phyloP scores from a whole-genome alignment of 2,888 invertebrate genomes.

The Pristionchus japonicus region DNA sequence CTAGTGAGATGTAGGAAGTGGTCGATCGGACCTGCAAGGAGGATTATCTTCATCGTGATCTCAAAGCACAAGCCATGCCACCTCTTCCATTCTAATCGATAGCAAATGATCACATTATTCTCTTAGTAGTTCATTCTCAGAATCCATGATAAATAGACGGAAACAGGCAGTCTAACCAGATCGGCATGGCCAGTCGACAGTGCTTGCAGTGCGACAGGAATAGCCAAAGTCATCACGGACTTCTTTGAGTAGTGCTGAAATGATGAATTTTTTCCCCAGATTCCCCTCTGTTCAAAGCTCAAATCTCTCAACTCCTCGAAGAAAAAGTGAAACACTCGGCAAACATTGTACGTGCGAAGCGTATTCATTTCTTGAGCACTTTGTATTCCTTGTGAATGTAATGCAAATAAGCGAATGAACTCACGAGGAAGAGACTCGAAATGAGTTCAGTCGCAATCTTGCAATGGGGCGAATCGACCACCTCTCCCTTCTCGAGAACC shows the following conservation, averaged over 20 bases:
- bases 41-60: not conserved
- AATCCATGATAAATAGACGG: not conserved
- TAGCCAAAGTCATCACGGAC: slow-evolving; percentile 86
- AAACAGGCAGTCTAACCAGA: slow-evolving; percentile 43
- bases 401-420: no score
- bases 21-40: slow-evolving; percentile 80
- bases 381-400: no score
- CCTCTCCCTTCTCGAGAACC: slow-evolving; percentile 77
- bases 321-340: no score
- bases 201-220: slow-evolving; percentile 86
- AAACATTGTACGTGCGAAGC: not conserved
- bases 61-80: no score
- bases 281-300: no score
- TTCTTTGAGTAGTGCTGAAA: slow-evolving; percentile 84
- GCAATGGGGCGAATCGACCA: slow-evolving; percentile 93
- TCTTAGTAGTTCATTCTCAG: not conserved
- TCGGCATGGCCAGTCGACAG: slow-evolving; percentile 47
- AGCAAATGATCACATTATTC: not conserved
- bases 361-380: no score
- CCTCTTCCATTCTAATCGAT: no score
- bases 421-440: slow-evolving; percentile 91
- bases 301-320: no score
- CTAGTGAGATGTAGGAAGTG: slow-evolving; percentile 91
- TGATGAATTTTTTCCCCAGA: no score
- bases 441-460: slow-evolving; percentile 96